Conservation (phyloP, 2,888 invertebrate species). For the Apodemia hepburni region DNA sequence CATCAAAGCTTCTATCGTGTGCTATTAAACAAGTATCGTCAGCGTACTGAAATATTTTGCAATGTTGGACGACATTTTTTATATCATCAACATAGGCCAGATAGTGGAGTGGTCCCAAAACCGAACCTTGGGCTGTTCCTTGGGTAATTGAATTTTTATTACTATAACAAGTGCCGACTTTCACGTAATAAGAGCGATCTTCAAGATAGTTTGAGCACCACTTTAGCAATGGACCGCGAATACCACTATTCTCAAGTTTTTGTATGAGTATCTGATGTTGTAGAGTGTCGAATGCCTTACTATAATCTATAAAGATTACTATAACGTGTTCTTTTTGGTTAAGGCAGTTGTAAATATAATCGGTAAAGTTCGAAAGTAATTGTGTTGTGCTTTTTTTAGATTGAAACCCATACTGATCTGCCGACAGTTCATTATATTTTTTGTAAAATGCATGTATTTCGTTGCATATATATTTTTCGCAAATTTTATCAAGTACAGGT, state of each 20-base stretch:
- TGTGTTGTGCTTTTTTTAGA: conserved; percentile 10
- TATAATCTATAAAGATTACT: conserved; percentile 8
- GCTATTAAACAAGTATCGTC: too few relatives aligned
- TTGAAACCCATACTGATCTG: conserved; percentile 20
- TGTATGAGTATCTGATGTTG: not conserved
- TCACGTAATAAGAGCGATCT: conserved; percentile 12
- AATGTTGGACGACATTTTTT: not conserved
- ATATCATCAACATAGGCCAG: conserved; percentile 6
- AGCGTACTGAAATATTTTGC: too few relatives aligned
- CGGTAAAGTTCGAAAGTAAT: conserved; percentile 18
- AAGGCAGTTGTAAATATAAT: conserved; percentile 4
- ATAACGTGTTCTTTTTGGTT: conserved; percentile 5
- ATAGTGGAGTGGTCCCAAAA: conserved; percentile 12
- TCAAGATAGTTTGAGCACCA: conserved; percentile 10
- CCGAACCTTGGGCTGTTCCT: conserved; percentile 12
- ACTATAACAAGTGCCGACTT: not conserved
- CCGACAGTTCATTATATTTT: conserved; percentile 16
- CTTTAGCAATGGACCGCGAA: not conserved
- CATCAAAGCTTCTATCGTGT: too few relatives aligned
- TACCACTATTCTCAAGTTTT: conserved; percentile 11
- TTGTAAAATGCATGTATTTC: not conserved
- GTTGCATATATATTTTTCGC: conserved; percentile 16
- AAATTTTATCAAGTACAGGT: conserved; percentile 14
- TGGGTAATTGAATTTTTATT: not conserved
- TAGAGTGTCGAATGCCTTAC: conserved; percentile 15